phyloP scores from a whole-genome alignment of 2,888 invertebrate species.

The Vandiemenella viatica region DNA sequence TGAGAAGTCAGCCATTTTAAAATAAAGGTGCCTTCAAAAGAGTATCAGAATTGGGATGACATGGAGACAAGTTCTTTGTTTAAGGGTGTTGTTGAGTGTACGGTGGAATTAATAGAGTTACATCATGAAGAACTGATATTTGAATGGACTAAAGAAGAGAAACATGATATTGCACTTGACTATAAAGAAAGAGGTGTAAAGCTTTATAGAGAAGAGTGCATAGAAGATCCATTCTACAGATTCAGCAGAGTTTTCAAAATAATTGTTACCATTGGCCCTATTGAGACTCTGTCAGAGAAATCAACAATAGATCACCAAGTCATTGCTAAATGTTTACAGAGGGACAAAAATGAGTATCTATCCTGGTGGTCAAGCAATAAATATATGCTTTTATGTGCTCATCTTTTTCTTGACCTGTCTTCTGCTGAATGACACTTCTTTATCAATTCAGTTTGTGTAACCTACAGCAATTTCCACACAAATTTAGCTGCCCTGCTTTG shows the following conservation, averaged over 20 bases:
- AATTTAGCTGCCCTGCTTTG: no score
- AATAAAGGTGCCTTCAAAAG: constrained; percentile 2
- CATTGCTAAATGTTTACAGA: no score
- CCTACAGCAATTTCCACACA: no score
- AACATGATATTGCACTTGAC: constrained; percentile 34
- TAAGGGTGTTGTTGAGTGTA: not conserved
- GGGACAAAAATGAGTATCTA: no score
- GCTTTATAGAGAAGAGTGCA: constrained; percentile 45
- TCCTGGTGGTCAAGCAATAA: no score
- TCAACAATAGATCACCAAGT: constrained; percentile 34
- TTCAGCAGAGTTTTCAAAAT: constrained; percentile 62
- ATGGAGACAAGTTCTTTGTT: not conserved
- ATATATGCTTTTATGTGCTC: no score
- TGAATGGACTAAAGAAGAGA: constrained; percentile 40
- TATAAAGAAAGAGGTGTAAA: constrained; percentile 44
- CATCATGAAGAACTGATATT: constrained; percentile 28
- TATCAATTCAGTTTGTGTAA: no score
- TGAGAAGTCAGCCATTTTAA: constrained; percentile 1
- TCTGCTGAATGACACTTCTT: no score
- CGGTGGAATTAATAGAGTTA: constrained; percentile 15
- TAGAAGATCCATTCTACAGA: constrained; percentile 51
- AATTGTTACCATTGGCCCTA: constrained; percentile 44
- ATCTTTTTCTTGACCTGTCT: no score
- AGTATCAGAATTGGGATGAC: no score
- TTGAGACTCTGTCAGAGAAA: constrained; percentile 26